phyloP scores from a whole-genome alignment of 2,797 vertebrate genomes.

The Xenentodon cancila region DNA sequence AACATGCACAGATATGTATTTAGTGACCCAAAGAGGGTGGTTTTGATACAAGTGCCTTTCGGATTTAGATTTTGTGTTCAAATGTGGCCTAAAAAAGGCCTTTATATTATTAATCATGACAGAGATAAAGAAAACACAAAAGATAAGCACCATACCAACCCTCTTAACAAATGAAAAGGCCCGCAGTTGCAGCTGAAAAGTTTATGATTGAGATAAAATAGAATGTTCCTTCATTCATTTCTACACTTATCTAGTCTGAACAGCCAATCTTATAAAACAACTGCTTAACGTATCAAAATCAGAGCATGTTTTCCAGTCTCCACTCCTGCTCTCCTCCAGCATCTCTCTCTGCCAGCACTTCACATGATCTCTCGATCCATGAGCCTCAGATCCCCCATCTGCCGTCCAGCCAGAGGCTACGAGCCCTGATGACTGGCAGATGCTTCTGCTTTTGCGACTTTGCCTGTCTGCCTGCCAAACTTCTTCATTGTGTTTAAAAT shows the following conservation, averaged over 20 bases:
- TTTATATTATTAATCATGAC: too few species aligned
- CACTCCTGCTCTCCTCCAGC: slow-evolving; percentile 23
- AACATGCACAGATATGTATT: too few species aligned
- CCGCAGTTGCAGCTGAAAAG: too few species aligned
- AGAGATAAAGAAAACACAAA: too few species aligned
- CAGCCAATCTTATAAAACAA: not conserved
- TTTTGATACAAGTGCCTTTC: too few species aligned
- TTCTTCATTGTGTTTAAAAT: slow-evolving; percentile 9
- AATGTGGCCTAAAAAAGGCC: too few species aligned
- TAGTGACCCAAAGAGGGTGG: too few species aligned
- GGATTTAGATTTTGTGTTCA: too few species aligned
- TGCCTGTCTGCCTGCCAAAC: slow-evolving; percentile 29
- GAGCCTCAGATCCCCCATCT: slow-evolving; percentile 55
- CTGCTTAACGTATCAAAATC: slow-evolving; percentile 1
- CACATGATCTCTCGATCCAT: slow-evolving; percentile 53
- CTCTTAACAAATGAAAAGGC: too few species aligned
- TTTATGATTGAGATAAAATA: not conserved
- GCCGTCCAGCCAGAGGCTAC: slow-evolving; percentile 42
- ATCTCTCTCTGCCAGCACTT: slow-evolving; percentile 38
- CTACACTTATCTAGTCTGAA: not conserved
- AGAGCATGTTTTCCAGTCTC: slow-evolving; percentile 20
- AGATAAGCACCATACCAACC: too few species aligned
- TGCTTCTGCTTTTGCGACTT: slow-evolving; percentile 44
- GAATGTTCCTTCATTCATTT: slow-evolving; percentile 2
- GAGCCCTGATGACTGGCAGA: slow-evolving; percentile 39